Conservation (phyloP, 30 jellyfish, hydroid and myxozoan genomes). For the Catostylus mosaicus region DNA sequence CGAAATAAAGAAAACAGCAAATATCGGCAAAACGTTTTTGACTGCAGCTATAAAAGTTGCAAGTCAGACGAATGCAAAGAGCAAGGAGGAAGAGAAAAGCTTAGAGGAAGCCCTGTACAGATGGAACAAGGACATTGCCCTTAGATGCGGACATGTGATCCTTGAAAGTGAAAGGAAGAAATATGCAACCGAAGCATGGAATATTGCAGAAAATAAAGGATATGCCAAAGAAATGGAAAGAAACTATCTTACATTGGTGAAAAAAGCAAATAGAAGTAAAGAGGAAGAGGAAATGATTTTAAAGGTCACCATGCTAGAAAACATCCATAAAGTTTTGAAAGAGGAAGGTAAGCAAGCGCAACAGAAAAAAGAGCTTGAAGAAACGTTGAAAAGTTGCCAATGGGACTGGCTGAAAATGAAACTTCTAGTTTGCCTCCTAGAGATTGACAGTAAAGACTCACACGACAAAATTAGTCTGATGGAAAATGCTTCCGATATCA, state of each 20-base stretch:
- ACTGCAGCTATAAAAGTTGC: background rate
- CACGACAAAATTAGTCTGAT: background rate
- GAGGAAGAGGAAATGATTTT: slow-evolving; percentile 17
- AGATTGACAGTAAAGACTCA: background rate
- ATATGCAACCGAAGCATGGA: slow-evolving; percentile 12
- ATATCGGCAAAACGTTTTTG: background rate
- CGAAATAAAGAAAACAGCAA: background rate
- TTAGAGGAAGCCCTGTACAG: background rate
- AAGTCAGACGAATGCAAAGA: too few species aligned
- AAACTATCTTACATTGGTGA: background rate
- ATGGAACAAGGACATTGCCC: slow-evolving; percentile 24
- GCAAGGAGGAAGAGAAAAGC: background rate
- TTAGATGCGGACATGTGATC: slow-evolving; percentile 6
- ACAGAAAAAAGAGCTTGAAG: background rate
- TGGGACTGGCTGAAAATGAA: background rate
- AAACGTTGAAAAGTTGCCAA: slow-evolving; percentile 4
- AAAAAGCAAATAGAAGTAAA: background rate
- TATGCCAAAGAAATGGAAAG: background rate
- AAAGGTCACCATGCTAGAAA: slow-evolving; percentile 17
- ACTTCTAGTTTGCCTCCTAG: background rate
- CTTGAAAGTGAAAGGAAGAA: slow-evolving; percentile 21
- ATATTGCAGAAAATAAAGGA: background rate
- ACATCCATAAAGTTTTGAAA: background rate
- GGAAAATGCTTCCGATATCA: background rate
- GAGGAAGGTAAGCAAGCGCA: background rate